These are phyloP conservation scores for Lontra canadensis DNA, from an alignment of 2,113 vertebrate genomes.

Conservation along the genomic window DNA sequence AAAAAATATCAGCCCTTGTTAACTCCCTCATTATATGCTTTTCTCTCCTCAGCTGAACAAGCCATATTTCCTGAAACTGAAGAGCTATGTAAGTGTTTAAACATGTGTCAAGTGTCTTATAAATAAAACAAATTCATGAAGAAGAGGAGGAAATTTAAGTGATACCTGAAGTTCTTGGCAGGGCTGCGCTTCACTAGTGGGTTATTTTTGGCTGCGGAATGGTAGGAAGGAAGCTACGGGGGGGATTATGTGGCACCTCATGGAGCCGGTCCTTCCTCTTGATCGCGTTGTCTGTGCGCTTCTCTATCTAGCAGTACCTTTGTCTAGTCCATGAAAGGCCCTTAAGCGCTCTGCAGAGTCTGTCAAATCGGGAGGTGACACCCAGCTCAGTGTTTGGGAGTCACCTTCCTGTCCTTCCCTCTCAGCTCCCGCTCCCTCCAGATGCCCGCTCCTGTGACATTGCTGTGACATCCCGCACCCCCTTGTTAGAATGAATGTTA, in stretches of 20 bases:
- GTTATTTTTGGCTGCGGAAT: conserved; percentile 46
- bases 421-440: neutral
- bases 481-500: neutral
- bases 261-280: neutral
- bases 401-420: neutral
- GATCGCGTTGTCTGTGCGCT: neutral
- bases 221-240: neutral
- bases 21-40: conserved; percentile 67
- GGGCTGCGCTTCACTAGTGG: neutral
- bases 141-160: conserved; percentile 29
- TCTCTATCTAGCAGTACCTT: neutral
- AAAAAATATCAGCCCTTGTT: conserved; percentile 74
- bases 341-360: neutral
- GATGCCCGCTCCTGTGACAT: neutral
- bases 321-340: neutral
- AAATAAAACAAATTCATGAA: conserved; percentile 69
- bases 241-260: neutral
- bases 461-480: too few relatives aligned
- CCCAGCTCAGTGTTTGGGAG: neutral
- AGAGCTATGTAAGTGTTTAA: conserved; percentile 64
- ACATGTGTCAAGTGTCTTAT: conserved; percentile 70
- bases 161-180: conserved; percentile 43
- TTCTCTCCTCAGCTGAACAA: conserved; percentile 35
- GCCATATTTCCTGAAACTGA: conserved; percentile 59
- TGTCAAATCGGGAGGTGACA: neutral